Percentiles rank a stretch among this genome's conserved stretches.
phyloP scores from a whole-genome alignment of 2,888 invertebrate species.

The Sicus ferrugineus region DNA sequence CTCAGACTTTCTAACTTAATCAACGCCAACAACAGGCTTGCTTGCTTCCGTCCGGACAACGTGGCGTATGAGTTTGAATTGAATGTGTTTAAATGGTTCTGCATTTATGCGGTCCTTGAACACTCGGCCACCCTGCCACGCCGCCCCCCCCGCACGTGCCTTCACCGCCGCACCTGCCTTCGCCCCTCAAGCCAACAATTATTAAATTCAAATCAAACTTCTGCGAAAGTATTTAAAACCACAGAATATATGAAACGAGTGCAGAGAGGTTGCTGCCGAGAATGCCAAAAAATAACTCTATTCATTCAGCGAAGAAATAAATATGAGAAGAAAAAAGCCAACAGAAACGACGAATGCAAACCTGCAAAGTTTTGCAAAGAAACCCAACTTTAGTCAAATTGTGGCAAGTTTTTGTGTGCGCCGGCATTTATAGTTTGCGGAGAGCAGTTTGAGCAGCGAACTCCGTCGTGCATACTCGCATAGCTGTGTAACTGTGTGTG shows the following conservation, averaged over 20 bases:
- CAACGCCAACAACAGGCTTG: neutral
- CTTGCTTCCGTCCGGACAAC: no score
- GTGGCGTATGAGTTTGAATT: constrained; percentile 20
- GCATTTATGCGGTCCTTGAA: neutral
- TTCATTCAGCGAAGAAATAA: neutral
- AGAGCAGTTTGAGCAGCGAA: neutral
- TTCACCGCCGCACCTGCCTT: neutral
- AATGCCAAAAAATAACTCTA: neutral
- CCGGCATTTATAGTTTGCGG: neutral
- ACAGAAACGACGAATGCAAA: constrained; percentile 18
- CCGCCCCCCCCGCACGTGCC: neutral
- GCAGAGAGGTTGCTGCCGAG: neutral
- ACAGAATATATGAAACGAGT: neutral
- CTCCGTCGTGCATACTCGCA: constrained; percentile 35
- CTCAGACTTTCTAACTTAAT: neutral
- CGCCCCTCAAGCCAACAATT: neutral
- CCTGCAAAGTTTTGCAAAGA: constrained; percentile 4
- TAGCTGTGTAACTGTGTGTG: constrained; percentile 26
- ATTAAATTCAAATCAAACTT: constrained; percentile 2
- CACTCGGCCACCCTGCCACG: neutral
- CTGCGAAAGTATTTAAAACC: constrained; percentile 19
- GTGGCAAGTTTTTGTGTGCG: constrained; percentile 6
- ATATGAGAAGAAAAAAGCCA: neutral
- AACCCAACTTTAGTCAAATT: constrained; percentile 20
- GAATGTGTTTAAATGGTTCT: constrained; percentile 29